A percentile compares a stretch with the other conserved stretches of the same genome.
Conservation (phyloP, 1,140 invertebrate species). For the Acromyrmex heyeri region DNA sequence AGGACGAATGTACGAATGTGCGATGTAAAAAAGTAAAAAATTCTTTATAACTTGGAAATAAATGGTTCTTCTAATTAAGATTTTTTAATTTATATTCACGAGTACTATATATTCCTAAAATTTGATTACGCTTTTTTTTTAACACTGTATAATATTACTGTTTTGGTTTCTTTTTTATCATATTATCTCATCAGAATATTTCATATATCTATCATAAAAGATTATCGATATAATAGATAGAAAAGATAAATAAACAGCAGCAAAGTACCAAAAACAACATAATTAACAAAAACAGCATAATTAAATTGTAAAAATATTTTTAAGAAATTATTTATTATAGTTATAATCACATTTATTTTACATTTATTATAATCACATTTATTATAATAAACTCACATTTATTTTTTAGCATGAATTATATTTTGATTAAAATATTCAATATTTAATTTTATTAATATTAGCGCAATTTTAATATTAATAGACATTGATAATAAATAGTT, state of each 20-base stretch:
- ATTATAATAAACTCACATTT: not conserved
- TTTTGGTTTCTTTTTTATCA: too few relatives aligned
- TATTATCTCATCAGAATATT: not conserved
- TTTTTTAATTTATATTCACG: too few relatives aligned
- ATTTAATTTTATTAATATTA: not conserved
- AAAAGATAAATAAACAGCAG: not conserved
- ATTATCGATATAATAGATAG: not conserved
- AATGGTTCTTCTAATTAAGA: too few relatives aligned
- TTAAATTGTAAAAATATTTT: not conserved
- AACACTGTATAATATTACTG: too few relatives aligned
- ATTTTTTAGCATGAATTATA: constrained; percentile 15
- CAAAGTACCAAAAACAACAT: not conserved
- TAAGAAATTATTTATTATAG: constrained; percentile 44
- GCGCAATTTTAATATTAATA: constrained; percentile 21
- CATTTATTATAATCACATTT: constrained; percentile 6
- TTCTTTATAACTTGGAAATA: too few relatives aligned
- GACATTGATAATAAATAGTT: constrained; percentile 44
- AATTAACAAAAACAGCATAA: not conserved
- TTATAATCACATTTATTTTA: not conserved
- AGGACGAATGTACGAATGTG: too few relatives aligned
- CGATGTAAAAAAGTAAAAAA: too few relatives aligned
- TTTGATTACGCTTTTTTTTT: too few relatives aligned
- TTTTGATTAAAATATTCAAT: not conserved
- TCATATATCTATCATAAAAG: not conserved
- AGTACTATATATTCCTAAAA: too few relatives aligned